Conservation (phyloP, 2,888 invertebrate species). For the Lasioglossum vierecki region DNA sequence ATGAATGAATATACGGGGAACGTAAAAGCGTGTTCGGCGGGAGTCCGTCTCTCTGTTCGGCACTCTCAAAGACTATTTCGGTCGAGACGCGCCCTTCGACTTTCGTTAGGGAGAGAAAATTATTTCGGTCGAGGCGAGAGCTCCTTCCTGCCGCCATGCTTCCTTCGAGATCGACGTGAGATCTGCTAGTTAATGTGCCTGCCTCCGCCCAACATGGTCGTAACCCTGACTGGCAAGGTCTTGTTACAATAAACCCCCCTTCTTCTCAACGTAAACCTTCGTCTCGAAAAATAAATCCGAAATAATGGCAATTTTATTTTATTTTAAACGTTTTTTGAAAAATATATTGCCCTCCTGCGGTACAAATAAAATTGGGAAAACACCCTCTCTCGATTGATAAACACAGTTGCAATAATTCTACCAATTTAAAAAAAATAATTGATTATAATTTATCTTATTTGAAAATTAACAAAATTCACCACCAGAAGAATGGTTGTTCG, state of each 20-base stretch:
- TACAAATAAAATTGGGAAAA: no score
- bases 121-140: conserved; percentile 72
- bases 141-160: conserved; percentile 54
- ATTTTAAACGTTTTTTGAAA: not conserved
- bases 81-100: conserved; percentile 71
- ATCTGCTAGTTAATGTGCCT: not conserved
- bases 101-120: conserved; percentile 75
- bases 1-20: conserved; percentile 57
- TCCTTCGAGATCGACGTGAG: not conserved
- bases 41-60: conserved; percentile 2
- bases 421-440: not conserved
- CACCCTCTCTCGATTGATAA: no score
- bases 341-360: not conserved
- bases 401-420: not conserved
- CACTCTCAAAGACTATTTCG: conserved; percentile 72
- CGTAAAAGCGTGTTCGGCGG: conserved; percentile 47
- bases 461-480: not conserved
- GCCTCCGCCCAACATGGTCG: not conserved
- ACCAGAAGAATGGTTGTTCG: not conserved
- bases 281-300: not conserved
- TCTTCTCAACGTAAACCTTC: not conserved
- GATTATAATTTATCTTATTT: not conserved
- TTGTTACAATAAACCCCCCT: not conserved
- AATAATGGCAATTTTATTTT: not conserved
- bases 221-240: not conserved